Conservation (phyloP, 1,140 invertebrate species). For the Marisa cornuarietis region DNA sequence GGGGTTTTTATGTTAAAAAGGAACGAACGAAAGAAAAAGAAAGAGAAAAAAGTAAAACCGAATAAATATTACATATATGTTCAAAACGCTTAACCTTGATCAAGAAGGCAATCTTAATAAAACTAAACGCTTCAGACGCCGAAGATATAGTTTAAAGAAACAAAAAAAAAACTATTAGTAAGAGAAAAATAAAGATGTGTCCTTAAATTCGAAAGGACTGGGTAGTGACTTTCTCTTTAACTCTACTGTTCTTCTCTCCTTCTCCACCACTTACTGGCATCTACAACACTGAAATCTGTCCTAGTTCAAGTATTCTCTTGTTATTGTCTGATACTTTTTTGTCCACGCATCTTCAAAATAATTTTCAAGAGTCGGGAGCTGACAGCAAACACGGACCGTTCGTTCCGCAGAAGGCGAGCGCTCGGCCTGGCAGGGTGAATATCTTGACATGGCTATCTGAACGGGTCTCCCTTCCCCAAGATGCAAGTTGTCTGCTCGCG, state of each 20-base stretch:
- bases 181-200: background rate
- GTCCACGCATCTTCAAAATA: too few relatives aligned
- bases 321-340: too few relatives aligned
- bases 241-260: constrained; percentile 11
- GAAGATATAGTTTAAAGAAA: background rate
- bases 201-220: background rate
- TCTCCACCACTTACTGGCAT: background rate
- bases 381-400: too few relatives aligned
- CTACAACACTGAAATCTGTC: too few relatives aligned
- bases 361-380: too few relatives aligned
- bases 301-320: background rate
- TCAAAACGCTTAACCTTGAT: background rate
- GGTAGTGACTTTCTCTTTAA: constrained; percentile 12
- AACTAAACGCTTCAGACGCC: background rate
- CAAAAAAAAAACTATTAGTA: background rate
- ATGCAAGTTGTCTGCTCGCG: too few relatives aligned
- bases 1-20: background rate
- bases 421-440: too few relatives aligned
- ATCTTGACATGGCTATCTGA: too few relatives aligned
- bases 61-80: background rate
- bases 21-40: background rate
- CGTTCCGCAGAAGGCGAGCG: too few relatives aligned
- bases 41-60: background rate
- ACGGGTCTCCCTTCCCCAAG: too few relatives aligned
- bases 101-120: background rate